Evolutionary conservation across 2,113 vertebrate genomes (phyloP), one percentile per base, ranked within the genome.

Genomic region (Chlorodrepanis virens): DNA sequence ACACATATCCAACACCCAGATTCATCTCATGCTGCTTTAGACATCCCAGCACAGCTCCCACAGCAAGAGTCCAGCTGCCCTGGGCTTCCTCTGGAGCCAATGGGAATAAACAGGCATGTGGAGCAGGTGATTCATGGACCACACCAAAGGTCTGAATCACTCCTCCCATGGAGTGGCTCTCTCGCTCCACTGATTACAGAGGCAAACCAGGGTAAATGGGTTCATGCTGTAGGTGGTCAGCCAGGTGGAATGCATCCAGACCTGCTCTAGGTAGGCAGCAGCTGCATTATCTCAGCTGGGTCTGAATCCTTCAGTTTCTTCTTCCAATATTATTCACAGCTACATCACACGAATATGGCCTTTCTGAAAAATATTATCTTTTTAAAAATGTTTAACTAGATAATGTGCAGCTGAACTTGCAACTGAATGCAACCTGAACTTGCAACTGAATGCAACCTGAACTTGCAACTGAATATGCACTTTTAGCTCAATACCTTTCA

Each of bases 111-210:
- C 61, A 93, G 83, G 40, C 69, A 75, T 71, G 93, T 31, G 25
- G 63, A 93, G 95, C 14, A 5, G 70, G 83, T 97, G 96, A 96
- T 91, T 95, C 95, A 96, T 15, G 89, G 91, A 68, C 96, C 96
- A 97, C 95, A 89, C 94, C 96, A 95, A 95, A 91, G 91, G n/a
- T 60, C 60, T 94, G 93, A 93, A 93, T 89, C 83, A 95, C 42
- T 80, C 75, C 29, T 83, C 88, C 67, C 71, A 2, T 86, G 76
- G 50, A 96, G 76, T 35, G 79, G 83, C 47, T 96, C 80, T 54
- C 83, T 86, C 0, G 1, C 83, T 78, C 80, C 69, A 7, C 86
- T 93, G 95, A 93, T 94, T 92, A 96, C 68, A 93, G 94, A 92
- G 89, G 76, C 64, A 81, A 4, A 19, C 6, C 0, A 25, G 76